phyloP scores from a whole-genome alignment of 2,113 vertebrate genomes.

The Burhinus bistriatus region DNA sequence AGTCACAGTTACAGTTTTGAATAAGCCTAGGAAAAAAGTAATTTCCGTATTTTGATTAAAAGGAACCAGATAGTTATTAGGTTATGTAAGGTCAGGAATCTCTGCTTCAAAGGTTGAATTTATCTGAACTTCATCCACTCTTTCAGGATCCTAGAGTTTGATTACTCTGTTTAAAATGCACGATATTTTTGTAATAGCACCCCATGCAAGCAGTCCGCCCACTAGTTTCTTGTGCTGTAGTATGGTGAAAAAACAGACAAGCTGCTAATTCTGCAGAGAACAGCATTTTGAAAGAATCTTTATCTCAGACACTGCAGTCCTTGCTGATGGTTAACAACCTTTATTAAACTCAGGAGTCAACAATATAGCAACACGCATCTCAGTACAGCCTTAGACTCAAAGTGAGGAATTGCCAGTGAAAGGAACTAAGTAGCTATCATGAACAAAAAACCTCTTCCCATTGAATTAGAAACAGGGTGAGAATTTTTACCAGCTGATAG shows the following conservation, averaged over 20 bases:
- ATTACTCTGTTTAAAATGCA: neutral
- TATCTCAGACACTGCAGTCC: neutral
- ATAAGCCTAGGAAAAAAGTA: neutral
- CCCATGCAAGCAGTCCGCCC: neutral
- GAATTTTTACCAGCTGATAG: neutral
- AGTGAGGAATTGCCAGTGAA: neutral
- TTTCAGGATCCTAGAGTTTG: neutral
- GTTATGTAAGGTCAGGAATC: neutral
- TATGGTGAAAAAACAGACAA: neutral
- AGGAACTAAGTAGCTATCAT: neutral
- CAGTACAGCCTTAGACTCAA: accelerated
- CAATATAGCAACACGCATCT: neutral
- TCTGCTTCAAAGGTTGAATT: neutral
- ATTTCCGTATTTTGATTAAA: neutral
- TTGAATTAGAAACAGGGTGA: neutral
- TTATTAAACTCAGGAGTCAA: neutral
- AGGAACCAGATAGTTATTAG: neutral
- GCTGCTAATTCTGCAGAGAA: neutral
- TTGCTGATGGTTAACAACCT: neutral
- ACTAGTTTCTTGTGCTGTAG: neutral
- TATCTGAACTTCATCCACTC: neutral
- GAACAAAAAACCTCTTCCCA: neutral
- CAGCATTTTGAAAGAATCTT: neutral
- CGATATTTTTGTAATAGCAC: neutral
- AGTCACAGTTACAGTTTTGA: neutral